Conservation (phyloP, 2,113 vertebrate species). For the Laterallus jamaicensis region DNA sequence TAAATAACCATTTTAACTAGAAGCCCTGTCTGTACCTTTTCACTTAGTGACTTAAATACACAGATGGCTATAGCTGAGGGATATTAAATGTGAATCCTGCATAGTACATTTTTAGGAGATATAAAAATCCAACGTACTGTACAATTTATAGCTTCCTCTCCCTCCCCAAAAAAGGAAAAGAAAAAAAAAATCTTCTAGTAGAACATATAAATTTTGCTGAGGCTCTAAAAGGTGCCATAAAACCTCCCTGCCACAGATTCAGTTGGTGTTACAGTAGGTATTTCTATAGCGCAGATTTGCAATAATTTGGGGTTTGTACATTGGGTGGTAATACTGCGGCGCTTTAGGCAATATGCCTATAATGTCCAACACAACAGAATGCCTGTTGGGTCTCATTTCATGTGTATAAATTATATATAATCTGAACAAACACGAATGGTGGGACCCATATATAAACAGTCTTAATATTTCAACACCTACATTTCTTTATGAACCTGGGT, state of each 20-base stretch:
- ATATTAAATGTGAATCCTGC: constrained; percentile 68
- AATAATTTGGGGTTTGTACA: constrained; percentile 74
- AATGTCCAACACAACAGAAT: constrained; percentile 67
- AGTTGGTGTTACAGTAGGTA: constrained; percentile 67
- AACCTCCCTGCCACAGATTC: constrained; percentile 71
- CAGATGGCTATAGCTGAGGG: constrained; percentile 59
- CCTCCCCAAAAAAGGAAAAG: not conserved
- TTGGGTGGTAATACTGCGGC: constrained; percentile 56
- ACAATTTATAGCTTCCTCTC: constrained; percentile 76
- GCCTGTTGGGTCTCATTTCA: constrained; percentile 71
- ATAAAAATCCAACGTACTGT: constrained; percentile 71
- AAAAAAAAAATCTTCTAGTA: constrained; percentile 64
- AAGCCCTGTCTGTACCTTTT: constrained; percentile 45
- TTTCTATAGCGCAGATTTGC: constrained; percentile 64
- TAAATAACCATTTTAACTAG: constrained; percentile 28
- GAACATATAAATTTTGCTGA: constrained; percentile 75
- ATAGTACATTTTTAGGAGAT: constrained; percentile 73
- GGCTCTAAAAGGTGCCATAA: constrained; percentile 77
- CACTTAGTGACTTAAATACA: constrained; percentile 70
- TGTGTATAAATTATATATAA: constrained; percentile 69
- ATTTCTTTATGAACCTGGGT: constrained; percentile 63
- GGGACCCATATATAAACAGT: constrained; percentile 70
- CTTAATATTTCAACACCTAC: constrained; percentile 73
- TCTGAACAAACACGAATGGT: constrained; percentile 66
- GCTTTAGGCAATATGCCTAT: constrained; percentile 51